Conservation (phyloP, 2,797 vertebrate genomes). For the Cichlasoma orientale region DNA sequence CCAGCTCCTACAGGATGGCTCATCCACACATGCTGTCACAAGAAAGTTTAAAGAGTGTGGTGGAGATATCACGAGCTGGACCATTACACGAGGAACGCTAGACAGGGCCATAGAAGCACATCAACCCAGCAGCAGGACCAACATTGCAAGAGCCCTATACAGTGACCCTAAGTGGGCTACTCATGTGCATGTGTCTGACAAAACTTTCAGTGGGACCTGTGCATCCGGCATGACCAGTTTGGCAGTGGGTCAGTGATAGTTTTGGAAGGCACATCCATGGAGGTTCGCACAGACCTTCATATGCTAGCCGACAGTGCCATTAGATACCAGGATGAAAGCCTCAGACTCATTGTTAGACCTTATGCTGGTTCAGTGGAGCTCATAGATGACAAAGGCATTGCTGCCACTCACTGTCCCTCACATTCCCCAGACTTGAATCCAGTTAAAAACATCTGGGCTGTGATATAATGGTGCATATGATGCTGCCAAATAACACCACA, state of each 20-base stretch:
- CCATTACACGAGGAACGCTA: no score
- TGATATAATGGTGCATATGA: neutral
- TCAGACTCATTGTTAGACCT: neutral
- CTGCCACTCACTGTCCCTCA: no score
- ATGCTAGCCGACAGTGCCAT: neutral
- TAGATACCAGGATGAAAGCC: neutral
- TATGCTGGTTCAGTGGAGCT: neutral
- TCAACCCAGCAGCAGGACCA: neutral
- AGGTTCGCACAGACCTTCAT: neutral
- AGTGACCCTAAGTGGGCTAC: neutral
- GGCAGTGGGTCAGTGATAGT: neutral
- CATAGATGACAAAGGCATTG: no score
- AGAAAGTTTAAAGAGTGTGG: no score
- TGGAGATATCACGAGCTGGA: no score
- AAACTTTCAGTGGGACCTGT: neutral
- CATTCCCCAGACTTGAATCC: no score
- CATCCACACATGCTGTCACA: no score
- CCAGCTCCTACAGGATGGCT: neutral
- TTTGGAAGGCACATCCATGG: neutral
- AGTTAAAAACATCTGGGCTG: neutral
- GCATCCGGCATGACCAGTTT: neutral
- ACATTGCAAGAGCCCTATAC: neutral
- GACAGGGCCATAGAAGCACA: no score
- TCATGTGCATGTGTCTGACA: neutral
- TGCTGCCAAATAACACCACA: neutral